These are phyloP conservation scores for Wiebesia pumilae DNA, from an alignment of 1,140 invertebrate genomes.

Conservation along the genomic window DNA sequence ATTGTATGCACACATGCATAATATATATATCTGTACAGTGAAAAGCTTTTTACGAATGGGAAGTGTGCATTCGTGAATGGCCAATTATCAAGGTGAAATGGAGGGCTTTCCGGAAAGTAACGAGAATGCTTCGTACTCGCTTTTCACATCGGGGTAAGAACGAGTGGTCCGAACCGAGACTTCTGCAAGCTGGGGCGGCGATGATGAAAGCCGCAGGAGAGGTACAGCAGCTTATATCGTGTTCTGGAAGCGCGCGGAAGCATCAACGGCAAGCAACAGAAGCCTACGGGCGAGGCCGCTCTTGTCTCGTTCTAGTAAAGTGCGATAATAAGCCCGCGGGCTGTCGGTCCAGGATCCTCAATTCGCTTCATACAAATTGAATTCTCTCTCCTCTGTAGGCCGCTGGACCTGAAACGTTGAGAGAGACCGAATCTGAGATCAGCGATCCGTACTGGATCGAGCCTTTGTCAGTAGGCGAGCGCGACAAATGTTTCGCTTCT, in stretches of 20 bases:
- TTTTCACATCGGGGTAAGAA: conserved; percentile 21
- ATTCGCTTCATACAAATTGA: conserved; percentile 72
- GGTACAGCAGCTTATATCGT: conserved; percentile 15
- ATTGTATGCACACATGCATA: not conserved
- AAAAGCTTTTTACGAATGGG: conserved; percentile 31
- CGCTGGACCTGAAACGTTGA: conserved; percentile 15
- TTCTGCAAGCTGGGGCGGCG: not conserved
- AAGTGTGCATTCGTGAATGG: not conserved
- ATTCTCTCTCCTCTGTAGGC: conserved; percentile 67
- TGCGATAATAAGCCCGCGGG: conserved; percentile 73
- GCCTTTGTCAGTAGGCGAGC: conserved; percentile 56
- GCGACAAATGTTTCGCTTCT: not conserved
- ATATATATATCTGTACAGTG: not conserved
- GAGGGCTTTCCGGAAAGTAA: conserved; percentile 34
- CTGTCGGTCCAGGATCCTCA: conserved; percentile 69
- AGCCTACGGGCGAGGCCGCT: conserved; percentile 46
- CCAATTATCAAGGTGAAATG: conserved; percentile 33
- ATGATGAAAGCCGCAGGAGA: not conserved
- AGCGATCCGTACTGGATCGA: conserved; percentile 69
- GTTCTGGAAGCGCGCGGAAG: not conserved
- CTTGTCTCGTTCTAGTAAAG: conserved; percentile 66
- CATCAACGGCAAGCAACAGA: not conserved
- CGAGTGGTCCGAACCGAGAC: not conserved
- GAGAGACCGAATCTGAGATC: conserved; percentile 68
- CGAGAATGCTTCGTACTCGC: not conserved